These are phyloP conservation scores for Dysdera silvatica DNA, from an alignment of 1,140 invertebrate species.

Conservation along the genomic window DNA sequence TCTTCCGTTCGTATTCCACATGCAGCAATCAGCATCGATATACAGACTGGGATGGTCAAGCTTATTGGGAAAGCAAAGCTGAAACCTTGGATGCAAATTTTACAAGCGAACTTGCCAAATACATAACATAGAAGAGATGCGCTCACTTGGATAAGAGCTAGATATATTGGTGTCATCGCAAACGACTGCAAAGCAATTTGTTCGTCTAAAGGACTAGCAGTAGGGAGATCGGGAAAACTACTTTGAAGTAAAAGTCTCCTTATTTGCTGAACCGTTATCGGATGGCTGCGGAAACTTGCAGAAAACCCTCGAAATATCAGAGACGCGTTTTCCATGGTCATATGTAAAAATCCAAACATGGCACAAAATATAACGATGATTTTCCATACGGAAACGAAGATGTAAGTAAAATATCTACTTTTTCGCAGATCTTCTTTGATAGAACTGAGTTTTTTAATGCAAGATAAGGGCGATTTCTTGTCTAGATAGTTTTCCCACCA, in stretches of 20 bases:
- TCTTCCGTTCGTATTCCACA: slow-evolving; percentile 77
- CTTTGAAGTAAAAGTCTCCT: background rate
- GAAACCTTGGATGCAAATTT: slow-evolving; percentile 73
- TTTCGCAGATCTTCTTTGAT: slow-evolving; percentile 66
- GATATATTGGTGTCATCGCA: slow-evolving; percentile 54
- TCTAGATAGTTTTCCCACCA: slow-evolving; percentile 52
- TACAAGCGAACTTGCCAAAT: slow-evolving; percentile 89
- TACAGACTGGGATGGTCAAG: slow-evolving; percentile 77
- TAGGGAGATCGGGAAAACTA: slow-evolving; percentile 29
- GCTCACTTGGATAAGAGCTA: slow-evolving; percentile 70
- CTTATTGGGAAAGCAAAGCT: slow-evolving; percentile 92
- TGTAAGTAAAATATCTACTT: slow-evolving; percentile 61
- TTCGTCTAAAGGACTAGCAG: slow-evolving; percentile 29
- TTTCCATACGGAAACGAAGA: slow-evolving; percentile 41
- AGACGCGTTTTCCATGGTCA: slow-evolving; percentile 65
- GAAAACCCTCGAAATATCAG: slow-evolving; percentile 69
- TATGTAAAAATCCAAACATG: slow-evolving; percentile 57
- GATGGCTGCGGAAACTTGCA: slow-evolving; percentile 57
- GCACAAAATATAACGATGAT: slow-evolving; percentile 42
- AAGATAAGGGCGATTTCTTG: slow-evolving; percentile 44
- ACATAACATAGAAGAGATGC: slow-evolving; percentile 81
- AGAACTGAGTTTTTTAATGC: slow-evolving; percentile 67
- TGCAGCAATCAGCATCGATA: slow-evolving; percentile 77
- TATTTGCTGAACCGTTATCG: slow-evolving; percentile 18
- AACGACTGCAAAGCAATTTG: slow-evolving; percentile 27